A percentile compares a stretch with the other conserved stretches of the same genome.
phyloP scores from a whole-genome alignment of 2,113 vertebrate genomes.

The Megalops atlanticus region DNA sequence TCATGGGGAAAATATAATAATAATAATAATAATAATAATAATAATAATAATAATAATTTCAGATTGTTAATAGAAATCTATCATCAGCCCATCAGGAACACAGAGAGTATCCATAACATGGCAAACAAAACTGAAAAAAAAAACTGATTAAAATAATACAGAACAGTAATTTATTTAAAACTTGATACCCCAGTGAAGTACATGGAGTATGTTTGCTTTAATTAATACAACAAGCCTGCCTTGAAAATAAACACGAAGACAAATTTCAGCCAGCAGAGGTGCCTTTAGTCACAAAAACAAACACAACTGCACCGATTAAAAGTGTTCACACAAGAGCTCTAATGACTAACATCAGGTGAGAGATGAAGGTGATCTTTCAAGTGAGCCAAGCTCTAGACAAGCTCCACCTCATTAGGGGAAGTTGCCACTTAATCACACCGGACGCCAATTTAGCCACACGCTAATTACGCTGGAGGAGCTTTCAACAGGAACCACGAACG shows the following conservation, averaged over 20 bases:
- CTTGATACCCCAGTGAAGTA: no score
- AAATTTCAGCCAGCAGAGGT: neutral
- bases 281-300: neutral
- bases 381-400: conserved; percentile 56
- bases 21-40: no score
- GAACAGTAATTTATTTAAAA: no score
- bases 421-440: conserved; percentile 66
- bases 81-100: no score
- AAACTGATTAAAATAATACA: no score
- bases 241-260: neutral
- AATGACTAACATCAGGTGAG: conserved; percentile 63
- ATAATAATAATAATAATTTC: no score
- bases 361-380: conserved; percentile 73
- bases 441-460: conserved; percentile 55
- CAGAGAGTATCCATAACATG: no score
- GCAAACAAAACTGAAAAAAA: no score
- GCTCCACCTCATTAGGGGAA: conserved; percentile 56
- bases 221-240: neutral
- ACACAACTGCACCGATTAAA: conserved; percentile 28
- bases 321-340: conserved; percentile 55
- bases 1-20: no score
- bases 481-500: conserved; percentile 45
- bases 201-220: neutral
- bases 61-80: no score
- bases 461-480: conserved; percentile 57